Percentiles rank a stretch among this genome's conserved stretches.
Conservation (phyloP, 2,888 invertebrate species). For the Dryobota labecula region DNA sequence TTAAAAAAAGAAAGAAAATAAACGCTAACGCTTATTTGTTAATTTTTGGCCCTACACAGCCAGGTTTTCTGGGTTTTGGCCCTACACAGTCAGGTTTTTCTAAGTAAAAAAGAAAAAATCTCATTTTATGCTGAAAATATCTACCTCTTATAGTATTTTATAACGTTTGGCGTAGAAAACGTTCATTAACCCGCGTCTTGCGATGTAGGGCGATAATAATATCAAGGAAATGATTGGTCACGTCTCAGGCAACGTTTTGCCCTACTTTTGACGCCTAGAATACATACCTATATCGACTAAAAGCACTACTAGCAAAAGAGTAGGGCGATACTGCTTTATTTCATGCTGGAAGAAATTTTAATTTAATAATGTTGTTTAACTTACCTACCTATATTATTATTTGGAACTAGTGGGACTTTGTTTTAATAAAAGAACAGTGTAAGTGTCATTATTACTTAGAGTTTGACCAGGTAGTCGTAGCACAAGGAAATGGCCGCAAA, state of each 20-base stretch:
- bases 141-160: not conserved
- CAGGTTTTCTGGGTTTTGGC: not conserved
- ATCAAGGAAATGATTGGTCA: constrained; percentile 54
- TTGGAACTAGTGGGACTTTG: not conserved
- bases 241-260: constrained; percentile 34
- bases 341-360: not conserved
- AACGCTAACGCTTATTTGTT: not conserved
- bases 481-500: no score
- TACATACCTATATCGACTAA: constrained; percentile 2
- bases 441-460: not conserved
- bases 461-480: no score
- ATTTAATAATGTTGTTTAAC: not conserved
- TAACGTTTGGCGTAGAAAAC: not conserved
- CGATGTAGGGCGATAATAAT: constrained; percentile 44
- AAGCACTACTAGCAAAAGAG: not conserved
- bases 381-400: not conserved
- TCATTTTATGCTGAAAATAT: not conserved
- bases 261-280: constrained; percentile 24
- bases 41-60: not conserved
- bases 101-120: not conserved
- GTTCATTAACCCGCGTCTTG: not conserved
- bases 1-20: not conserved
- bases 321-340: not conserved
- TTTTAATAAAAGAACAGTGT: not conserved
- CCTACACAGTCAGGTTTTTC: not conserved